Conservation (phyloP, 2,113 vertebrate genomes). For the Leucopternis melanops region DNA sequence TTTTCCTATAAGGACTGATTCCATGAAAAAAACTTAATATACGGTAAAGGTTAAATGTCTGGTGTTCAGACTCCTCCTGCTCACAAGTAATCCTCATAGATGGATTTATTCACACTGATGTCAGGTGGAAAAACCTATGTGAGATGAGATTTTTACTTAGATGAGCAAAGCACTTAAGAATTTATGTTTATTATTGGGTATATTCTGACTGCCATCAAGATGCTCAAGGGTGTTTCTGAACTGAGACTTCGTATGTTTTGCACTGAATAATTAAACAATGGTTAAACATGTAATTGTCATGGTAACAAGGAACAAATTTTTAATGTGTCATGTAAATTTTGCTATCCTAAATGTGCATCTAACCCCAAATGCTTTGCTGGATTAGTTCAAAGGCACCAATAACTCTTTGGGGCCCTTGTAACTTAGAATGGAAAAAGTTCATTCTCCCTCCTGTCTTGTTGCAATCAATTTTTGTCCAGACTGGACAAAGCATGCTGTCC, state of each 20-base stretch:
- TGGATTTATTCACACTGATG: neutral
- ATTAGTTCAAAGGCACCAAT: neutral
- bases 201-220: neutral
- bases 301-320: neutral
- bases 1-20: neutral
- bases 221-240: neutral
- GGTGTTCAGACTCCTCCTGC: neutral
- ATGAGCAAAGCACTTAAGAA: neutral
- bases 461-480: neutral
- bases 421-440: neutral
- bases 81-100: neutral
- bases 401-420: neutral
- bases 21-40: neutral
- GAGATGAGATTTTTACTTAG: neutral
- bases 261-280: neutral
- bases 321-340: neutral
- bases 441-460: neutral
- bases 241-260: neutral
- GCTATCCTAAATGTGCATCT: neutral
- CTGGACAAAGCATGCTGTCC: neutral
- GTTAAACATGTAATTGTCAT: neutral
- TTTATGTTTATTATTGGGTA: neutral
- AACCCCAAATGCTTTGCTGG: neutral
- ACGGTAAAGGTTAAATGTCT: neutral
- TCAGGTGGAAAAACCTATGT: neutral